Percentiles rank a stretch among this genome's conserved stretches.
Conservation (phyloP, 2,113 vertebrate species). For the Mobula hypostoma region DNA sequence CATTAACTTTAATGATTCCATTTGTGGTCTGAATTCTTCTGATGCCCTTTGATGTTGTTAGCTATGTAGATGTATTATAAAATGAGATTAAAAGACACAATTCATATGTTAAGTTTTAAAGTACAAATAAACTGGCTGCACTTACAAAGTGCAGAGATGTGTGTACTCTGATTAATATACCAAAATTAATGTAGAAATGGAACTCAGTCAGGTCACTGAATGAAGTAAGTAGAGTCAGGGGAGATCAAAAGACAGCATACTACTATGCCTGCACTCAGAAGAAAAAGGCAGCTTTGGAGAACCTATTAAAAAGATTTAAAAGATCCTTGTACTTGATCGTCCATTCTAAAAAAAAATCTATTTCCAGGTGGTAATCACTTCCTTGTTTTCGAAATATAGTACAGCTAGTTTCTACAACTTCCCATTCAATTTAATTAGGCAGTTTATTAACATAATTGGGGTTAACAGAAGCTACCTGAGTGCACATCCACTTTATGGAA, state of each 20-base stretch:
- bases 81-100: background rate
- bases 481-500: background rate
- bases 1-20: background rate
- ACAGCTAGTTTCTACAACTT: background rate
- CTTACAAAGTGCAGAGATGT: background rate
- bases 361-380: constrained; percentile 21
- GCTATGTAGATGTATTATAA: background rate
- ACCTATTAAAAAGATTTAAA: background rate
- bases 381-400: background rate
- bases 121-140: background rate
- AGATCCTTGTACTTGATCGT: background rate
- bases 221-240: background rate
- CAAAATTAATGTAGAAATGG: background rate
- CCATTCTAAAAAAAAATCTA: background rate
- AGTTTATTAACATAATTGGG: background rate
- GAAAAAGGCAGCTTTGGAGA: background rate
- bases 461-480: constrained; percentile 11
- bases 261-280: background rate
- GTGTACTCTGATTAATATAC: background rate
- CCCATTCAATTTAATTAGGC: background rate
- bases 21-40: background rate
- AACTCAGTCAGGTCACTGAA: background rate
- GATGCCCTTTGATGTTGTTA: background rate
- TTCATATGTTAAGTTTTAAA: background rate
- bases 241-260: background rate